Evolutionary conservation across 1,140 invertebrate species (phyloP).

Genomic region (Zaprionus vittiger): DNA sequence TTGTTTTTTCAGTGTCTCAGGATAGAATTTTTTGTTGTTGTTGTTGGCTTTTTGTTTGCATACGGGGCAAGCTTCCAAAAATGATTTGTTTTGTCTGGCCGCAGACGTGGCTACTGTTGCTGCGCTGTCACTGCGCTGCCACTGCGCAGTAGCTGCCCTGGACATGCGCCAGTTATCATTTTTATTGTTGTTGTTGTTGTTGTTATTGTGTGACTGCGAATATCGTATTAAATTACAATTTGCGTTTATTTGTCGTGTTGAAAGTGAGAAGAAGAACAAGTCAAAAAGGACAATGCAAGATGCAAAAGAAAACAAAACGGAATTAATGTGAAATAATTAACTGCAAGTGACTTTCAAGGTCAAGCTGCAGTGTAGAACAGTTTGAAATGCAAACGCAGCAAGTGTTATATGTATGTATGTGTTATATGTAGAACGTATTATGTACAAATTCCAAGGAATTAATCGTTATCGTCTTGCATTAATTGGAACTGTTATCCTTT

Average conservation of each 20-base stretch:
- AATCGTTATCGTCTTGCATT: no score
- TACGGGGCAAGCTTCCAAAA: constrained; percentile 60
- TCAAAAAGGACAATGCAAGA: background rate
- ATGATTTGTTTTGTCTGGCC: constrained; percentile 79
- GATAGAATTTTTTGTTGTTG: constrained; percentile 40
- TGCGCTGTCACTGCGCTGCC: background rate
- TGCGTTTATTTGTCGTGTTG: constrained; percentile 20
- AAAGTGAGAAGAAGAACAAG: background rate
- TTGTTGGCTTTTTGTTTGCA: constrained; percentile 59
- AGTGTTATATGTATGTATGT: background rate
- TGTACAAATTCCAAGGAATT: no score
- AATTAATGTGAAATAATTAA: constrained; percentile 1
- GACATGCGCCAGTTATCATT: constrained; percentile 34
- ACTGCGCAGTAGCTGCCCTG: constrained; percentile 11
- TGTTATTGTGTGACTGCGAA: constrained; percentile 39
- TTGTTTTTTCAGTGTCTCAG: constrained; percentile 71
- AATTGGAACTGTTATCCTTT: background rate
- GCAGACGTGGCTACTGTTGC: constrained; percentile 26
- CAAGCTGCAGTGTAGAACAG: background rate
- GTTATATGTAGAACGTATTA: background rate
- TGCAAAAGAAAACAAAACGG: background rate
- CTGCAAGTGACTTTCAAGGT: constrained; percentile 13
- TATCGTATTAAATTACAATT: constrained; percentile 61
- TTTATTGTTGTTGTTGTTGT: constrained; percentile 25
- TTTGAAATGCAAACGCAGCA: background rate